Conservation (phyloP, 2,113 vertebrate genomes). For the Dipodomys ordii region DNA sequence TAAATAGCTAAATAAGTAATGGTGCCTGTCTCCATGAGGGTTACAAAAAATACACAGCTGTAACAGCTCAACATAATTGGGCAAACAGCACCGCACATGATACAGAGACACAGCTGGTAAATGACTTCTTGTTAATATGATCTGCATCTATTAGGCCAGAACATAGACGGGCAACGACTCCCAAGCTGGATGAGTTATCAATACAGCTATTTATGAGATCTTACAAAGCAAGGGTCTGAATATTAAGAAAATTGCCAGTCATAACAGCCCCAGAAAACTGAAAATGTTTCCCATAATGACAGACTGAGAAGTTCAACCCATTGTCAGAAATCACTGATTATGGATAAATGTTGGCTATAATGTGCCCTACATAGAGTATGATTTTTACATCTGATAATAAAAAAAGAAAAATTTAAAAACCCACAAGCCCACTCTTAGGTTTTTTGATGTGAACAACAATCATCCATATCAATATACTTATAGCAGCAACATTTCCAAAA, state of each 20-base stretch:
- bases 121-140: background rate
- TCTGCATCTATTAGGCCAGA: constrained; percentile 50
- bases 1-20: constrained; percentile 20
- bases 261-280: constrained; percentile 45
- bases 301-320: constrained; percentile 57
- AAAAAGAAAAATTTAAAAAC: background rate
- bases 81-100: constrained; percentile 11
- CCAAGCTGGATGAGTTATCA: constrained; percentile 44
- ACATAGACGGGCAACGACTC: background rate
- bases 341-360: constrained; percentile 66
- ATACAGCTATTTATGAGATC: constrained; percentile 52
- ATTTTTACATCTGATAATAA: constrained; percentile 64
- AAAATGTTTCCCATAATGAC: constrained; percentile 68
- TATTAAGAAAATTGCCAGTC: constrained; percentile 69
- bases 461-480: constrained; percentile 19
- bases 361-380: constrained; percentile 59
- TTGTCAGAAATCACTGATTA: constrained; percentile 71
- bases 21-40: background rate
- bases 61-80: background rate
- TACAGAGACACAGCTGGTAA: constrained; percentile 19
- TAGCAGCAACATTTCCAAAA: constrained; percentile 45
- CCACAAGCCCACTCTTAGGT: constrained; percentile 5
- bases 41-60: constrained; percentile 17
- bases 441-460: constrained; percentile 54
- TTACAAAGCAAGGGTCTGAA: constrained; percentile 60